These are phyloP conservation scores for Andinoacara biseriatus DNA, from an alignment of 2,113 vertebrate genomes.

Conservation along the genomic window DNA sequence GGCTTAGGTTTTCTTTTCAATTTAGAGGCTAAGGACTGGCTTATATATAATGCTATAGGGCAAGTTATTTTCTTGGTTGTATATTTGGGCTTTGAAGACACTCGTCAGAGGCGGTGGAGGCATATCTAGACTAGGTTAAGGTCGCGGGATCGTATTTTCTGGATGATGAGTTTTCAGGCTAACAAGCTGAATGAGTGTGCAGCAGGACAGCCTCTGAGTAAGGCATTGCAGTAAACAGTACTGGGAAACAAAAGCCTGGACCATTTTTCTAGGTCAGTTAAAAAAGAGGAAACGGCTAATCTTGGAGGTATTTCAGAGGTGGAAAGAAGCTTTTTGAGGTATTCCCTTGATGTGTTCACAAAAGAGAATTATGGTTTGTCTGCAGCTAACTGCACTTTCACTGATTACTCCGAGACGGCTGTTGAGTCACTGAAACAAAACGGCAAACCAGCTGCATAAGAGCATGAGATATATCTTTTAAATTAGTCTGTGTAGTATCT, in stretches of 20 bases:
- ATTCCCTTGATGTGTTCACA: conserved; percentile 41
- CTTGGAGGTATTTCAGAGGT: conserved; percentile 59
- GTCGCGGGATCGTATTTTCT: conserved; percentile 50
- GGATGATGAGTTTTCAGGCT: conserved; percentile 55
- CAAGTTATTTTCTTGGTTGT: background rate
- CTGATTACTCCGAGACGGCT: conserved; percentile 17
- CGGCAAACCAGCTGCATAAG: background rate
- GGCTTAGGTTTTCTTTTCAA: background rate
- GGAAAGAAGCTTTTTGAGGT: conserved; percentile 27
- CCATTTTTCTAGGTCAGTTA: conserved; percentile 68
- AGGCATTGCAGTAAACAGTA: conserved; percentile 32
- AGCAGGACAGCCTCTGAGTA: conserved; percentile 37
- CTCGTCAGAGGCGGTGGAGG: conserved; percentile 10
- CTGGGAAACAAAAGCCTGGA: conserved; percentile 53
- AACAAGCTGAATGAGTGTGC: conserved; percentile 27
- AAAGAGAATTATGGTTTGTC: conserved; percentile 30
- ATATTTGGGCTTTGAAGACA: conserved; percentile 14
- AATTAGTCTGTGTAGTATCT: background rate
- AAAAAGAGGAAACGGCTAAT: conserved; percentile 50
- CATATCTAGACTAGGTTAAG: conserved; percentile 41
- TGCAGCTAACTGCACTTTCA: conserved; percentile 36
- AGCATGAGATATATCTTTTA: background rate
- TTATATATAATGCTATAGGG: conserved; percentile 9
- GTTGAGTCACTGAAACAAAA: conserved; percentile 30
- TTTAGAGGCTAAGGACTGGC: conserved; percentile 17